These are phyloP conservation scores for Turdus rufiventris DNA, from an alignment of 2,113 vertebrate genomes.

Conservation along the genomic window DNA sequence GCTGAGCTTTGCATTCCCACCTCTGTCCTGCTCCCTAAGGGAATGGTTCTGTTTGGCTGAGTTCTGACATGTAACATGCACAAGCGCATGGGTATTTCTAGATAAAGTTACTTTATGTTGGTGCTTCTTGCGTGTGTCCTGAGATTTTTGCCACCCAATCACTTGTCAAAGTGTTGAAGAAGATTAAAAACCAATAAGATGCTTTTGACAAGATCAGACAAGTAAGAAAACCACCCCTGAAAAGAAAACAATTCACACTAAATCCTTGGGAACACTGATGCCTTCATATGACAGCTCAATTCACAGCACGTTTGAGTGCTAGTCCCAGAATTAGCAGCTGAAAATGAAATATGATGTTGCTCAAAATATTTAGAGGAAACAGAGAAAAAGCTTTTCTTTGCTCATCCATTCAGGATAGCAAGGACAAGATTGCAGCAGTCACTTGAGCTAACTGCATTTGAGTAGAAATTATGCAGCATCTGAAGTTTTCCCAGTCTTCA, in stretches of 20 bases:
- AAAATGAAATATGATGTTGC: neutral
- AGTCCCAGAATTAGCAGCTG: neutral
- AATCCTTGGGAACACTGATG: neutral
- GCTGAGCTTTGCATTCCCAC: neutral
- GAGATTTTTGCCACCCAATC: neutral
- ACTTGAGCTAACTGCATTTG: neutral
- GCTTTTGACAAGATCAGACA: neutral
- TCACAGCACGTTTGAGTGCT: neutral
- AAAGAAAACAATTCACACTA: neutral
- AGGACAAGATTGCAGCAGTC: neutral
- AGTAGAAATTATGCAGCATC: neutral
- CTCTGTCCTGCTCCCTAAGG: neutral
- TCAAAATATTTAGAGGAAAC: neutral
- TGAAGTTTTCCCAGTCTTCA: neutral
- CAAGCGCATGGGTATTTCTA: neutral
- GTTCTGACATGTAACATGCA: neutral
- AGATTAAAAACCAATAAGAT: neutral
- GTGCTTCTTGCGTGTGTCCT: fast-evolving
- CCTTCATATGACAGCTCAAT: neutral
- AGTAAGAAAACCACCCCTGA: neutral
- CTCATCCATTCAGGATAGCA: neutral
- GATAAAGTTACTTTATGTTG: neutral
- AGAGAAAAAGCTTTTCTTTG: neutral
- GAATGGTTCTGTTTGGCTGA: no score
- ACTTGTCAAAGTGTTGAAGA: neutral